Base-by-base conservation (phyloP, 92 coral and sea anemone species). In the Palythoa grandiflora region DNA sequence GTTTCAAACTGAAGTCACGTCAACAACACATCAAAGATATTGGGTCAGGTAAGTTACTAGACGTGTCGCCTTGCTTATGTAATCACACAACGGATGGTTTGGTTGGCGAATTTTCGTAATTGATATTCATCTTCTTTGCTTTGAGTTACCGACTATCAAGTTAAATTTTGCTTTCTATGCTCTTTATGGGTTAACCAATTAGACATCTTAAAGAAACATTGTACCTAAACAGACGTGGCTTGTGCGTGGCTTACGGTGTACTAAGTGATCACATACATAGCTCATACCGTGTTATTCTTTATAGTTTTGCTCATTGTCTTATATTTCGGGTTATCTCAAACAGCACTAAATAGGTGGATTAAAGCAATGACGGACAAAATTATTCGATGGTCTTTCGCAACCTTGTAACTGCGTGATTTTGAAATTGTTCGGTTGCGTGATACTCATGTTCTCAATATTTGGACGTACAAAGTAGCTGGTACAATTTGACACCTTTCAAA, bases 401-500 rank as follows among this genome's bases (percentile, higher is more conserved):
- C 1, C 75, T 35, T 35, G 28, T 2, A 36, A 9, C 36, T 38
- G 68, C 48, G 83, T 54, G 83, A 77, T 54, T 35, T 28, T 14
- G 14, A 48, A 73, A 73, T 44, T 2, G 5, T 44, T 44, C 50
- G 5, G 66, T 77, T 50, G 68, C 83, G 83, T 77, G 66, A 77
- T 28, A 36, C 9, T 77, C 10, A 13, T 12, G 11, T 1, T 9
- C n/a, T 73, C n/a, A 10, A 10, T 28, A 16, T 15, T 19, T 17
- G 78, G 78, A 35, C 28, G 52, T 39, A 17, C 10, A 17, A 5
- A 9, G 38, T 68, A 28, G 35, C 8, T 9, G n/a, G 36, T 50
- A 20, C 38, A 28, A 1, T 35, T 38, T 77, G 50, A 77, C 17
- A 28, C 83, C 12, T 77, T 77, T 77, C 83, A 77, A 77, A 77